Percentiles rank a stretch among this genome's conserved stretches.
phyloP scores from a whole-genome alignment of 2,113 vertebrate genomes.

The Halichoeres trimaculatus region DNA sequence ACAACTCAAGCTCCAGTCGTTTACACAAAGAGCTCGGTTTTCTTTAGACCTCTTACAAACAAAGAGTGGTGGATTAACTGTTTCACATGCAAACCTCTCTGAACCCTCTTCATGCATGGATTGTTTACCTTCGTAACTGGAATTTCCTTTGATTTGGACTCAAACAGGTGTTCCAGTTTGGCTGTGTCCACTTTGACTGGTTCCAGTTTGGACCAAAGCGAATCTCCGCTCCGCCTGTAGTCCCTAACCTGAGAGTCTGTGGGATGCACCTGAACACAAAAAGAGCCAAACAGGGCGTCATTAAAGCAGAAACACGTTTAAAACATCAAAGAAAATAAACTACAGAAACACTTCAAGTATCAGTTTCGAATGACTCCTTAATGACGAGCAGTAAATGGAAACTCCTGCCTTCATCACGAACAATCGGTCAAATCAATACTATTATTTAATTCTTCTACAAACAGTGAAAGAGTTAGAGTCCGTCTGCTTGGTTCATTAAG shows the following conservation, averaged over 20 bases:
- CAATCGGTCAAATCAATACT: too few relatives aligned
- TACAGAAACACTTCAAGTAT: too few relatives aligned
- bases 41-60: background rate
- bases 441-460: too few relatives aligned
- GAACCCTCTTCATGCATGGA: background rate
- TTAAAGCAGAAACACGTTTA: slow-evolving; percentile 14
- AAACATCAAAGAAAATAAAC: slow-evolving; percentile 19
- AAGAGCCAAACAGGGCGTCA: slow-evolving; percentile 4
- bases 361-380: background rate
- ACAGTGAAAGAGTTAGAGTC: too few relatives aligned
- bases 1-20: background rate
- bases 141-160: slow-evolving; percentile 96
- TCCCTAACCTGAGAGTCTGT: slow-evolving; percentile 89
- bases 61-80: background rate
- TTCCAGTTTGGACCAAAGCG: slow-evolving; percentile 96
- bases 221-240: slow-evolving; percentile 88
- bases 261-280: slow-evolving; percentile 83
- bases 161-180: slow-evolving; percentile 96
- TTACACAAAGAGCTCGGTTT: background rate
- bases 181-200: slow-evolving; percentile 93
- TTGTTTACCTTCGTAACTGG: slow-evolving; percentile 92
- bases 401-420: background rate
- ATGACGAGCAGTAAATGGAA: slow-evolving; percentile 3
- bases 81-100: background rate
- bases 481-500: too few relatives aligned